Conservation (phyloP, 2,888 invertebrate species). For the Beris morrisii region DNA sequence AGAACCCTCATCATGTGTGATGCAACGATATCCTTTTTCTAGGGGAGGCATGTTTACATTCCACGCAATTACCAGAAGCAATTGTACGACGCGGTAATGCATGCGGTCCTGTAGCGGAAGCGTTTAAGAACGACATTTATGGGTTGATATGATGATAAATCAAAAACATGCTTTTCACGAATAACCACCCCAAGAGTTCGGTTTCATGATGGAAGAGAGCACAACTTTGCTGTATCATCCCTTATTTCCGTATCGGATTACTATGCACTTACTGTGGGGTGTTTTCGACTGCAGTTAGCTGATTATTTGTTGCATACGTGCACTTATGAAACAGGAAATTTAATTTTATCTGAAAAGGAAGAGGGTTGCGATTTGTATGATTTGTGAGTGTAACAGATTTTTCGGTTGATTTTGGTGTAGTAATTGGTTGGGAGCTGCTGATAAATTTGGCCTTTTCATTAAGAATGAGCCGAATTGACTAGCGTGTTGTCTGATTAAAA, state of each 20-base stretch:
- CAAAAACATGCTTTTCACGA: slow-evolving; percentile 14
- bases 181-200: slow-evolving; percentile 18
- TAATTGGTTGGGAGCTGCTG: no score
- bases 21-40: no score
- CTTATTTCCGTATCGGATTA: slow-evolving; percentile 29
- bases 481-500: no score
- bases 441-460: no score
- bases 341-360: slow-evolving; percentile 5
- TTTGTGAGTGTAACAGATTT: slow-evolving; percentile 6
- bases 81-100: slow-evolving; percentile 14
- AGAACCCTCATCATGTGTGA: no score
- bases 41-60: slow-evolving; percentile 25
- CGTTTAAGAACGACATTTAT: slow-evolving; percentile 18
- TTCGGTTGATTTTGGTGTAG: no score
- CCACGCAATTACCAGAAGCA: slow-evolving; percentile 29
- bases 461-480: no score
- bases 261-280: slow-evolving; percentile 17
- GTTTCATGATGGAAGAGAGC: slow-evolving; percentile 10
- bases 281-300: slow-evolving; percentile 21
- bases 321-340: slow-evolving; percentile 23
- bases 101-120: slow-evolving; percentile 19
- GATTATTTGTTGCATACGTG: slow-evolving; percentile 30
- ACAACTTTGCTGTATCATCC: slow-evolving; percentile 21
- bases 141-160: slow-evolving; percentile 20
- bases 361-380: slow-evolving; percentile 18